Base-by-base conservation (phyloP, 1,140 invertebrate genomes). In the Drosophila melanogaster region DNA sequence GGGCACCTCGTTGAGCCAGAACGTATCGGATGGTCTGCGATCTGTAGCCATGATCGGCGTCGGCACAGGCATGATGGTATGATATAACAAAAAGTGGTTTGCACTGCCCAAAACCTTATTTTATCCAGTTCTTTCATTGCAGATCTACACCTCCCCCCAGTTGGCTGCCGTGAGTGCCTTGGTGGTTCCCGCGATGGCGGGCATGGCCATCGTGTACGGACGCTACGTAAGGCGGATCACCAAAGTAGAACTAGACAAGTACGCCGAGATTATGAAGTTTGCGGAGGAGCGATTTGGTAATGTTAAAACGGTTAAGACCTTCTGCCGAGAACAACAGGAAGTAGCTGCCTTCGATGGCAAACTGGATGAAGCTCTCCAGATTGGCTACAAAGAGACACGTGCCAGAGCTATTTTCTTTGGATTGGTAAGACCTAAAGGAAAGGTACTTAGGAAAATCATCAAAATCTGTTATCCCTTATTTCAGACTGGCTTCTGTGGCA, bases 221-320 rank as follows among this genome's bases (percentile, higher is more conserved):
- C 94, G 96, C 40, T 97, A 97, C 90, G 95, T 99, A 4, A 94
- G 96, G 33, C 96, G 95, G 43, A 97, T 99, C 47, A 98, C 98
- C 0, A 95, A 95, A 77, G 93, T 95, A 70, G 95, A 99, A 46
- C 94, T 99, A 93, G 96, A 98, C 89, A 95, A 96, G 54, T 93
- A 98, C 24, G 98, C 98, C 0, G 93, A 94, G 59, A 94, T 97
- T 33, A 98, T 96, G 65, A 95, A 98, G 92, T 94, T 96, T 22
- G 97, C 97, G 0, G 98, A 99, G 93, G 98, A 99, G 90, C 96
- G 96, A 79, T 96, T 99, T 44, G 95, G 96, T 24, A 99, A 98
- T 91, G 97, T 99, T 66, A 94, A 98, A 81, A 99, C 98, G 4
- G 98, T 99, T 0, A 96, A 98, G 93, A 95, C 96, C 2, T 99